Conservation (phyloP, 2,113 vertebrate species). For the Bungarus multicinctus region DNA sequence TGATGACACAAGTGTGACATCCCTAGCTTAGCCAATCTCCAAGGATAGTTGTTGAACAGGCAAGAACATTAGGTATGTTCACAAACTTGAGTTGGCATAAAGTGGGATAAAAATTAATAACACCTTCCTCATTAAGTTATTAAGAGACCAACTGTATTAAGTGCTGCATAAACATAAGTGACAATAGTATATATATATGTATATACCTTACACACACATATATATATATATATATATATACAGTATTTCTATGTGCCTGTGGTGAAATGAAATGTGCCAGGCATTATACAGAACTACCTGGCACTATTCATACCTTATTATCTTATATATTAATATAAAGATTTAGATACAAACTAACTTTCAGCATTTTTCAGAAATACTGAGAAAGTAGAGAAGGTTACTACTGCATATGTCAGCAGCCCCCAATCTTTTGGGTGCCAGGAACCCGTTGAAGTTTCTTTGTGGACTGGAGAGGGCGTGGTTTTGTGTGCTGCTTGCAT, state of each 20-base stretch:
- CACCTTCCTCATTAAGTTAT: background rate
- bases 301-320: background rate
- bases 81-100: background rate
- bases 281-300: background rate
- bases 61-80: background rate
- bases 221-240: no score
- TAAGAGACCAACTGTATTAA: background rate
- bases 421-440: no score
- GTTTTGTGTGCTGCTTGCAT: no score
- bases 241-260: background rate
- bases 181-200: no score
- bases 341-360: background rate
- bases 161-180: background rate
- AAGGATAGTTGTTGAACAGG: background rate
- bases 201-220: no score
- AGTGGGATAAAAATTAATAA: background rate
- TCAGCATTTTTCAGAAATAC: background rate
- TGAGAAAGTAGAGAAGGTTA: background rate
- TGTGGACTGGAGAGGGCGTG: no score
- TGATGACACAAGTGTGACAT: no score
- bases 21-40: background rate
- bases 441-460: no score
- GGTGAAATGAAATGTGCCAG: background rate
- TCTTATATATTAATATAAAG: no score
- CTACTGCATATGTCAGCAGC: no score